Percentiles rank a stretch among this genome's conserved stretches.
phyloP scores from a whole-genome alignment of 2,113 vertebrate genomes.

The Pterocles burchelli region DNA sequence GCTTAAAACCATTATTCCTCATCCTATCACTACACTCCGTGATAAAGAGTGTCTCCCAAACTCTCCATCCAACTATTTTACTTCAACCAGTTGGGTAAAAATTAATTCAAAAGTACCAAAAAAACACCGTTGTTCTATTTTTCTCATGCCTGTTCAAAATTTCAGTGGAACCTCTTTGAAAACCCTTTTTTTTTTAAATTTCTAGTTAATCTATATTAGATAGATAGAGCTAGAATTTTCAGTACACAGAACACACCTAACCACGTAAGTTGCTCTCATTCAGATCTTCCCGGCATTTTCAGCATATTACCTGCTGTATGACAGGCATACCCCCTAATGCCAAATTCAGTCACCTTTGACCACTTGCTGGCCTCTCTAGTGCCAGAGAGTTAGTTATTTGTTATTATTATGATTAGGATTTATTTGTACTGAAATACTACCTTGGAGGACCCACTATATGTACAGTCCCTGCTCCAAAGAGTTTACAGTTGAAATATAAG shows the following conservation, averaged over 20 bases:
- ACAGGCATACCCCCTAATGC: neutral
- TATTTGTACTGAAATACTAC: neutral
- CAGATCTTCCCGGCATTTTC: neutral
- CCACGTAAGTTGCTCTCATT: neutral
- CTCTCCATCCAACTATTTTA: neutral
- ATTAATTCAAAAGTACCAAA: neutral
- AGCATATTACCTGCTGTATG: neutral
- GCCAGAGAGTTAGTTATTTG: neutral
- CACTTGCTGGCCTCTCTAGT: neutral
- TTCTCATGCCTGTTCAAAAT: neutral
- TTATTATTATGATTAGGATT: neutral
- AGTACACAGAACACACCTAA: neutral
- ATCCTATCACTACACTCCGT: too few species aligned
- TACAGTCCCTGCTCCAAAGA: neutral
- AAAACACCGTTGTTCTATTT: neutral
- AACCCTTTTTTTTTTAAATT: neutral
- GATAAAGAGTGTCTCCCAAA: too few species aligned
- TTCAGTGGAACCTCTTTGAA: neutral
- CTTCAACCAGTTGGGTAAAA: neutral
- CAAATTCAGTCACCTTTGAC: neutral
- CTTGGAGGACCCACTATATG: neutral
- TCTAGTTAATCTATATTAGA: neutral
- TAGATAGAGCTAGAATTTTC: neutral
- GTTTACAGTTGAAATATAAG: neutral
- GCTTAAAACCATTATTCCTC: too few species aligned